Conservation (phyloP, 2,797 vertebrate genomes). For the Anguilla pacifica region DNA sequence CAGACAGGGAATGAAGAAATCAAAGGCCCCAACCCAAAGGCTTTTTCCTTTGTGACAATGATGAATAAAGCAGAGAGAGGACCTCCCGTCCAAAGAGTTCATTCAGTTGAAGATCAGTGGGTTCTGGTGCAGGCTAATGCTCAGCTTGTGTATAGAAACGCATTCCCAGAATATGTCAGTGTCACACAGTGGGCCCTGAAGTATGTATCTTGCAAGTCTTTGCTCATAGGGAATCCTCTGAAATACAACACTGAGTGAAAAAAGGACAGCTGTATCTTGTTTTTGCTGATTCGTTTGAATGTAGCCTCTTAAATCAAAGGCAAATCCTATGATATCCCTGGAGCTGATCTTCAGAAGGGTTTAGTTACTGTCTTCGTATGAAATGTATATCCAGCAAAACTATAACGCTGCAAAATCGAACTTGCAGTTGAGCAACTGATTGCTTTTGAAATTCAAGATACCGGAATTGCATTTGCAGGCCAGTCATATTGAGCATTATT, state of each 20-base stretch:
- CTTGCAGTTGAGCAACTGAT: background rate
- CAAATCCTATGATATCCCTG: background rate
- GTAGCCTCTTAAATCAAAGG: slow-evolving; percentile 15
- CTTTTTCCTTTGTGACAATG: slow-evolving; percentile 55
- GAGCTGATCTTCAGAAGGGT: slow-evolving; percentile 26
- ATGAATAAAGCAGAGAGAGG: slow-evolving; percentile 65
- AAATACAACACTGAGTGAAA: background rate
- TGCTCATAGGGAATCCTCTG: background rate
- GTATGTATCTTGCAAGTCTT: slow-evolving; percentile 61
- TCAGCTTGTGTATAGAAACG: slow-evolving; percentile 63
- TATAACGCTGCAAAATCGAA: background rate
- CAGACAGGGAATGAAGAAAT: background rate
- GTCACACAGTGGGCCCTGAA: slow-evolving; percentile 57
- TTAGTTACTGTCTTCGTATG: slow-evolving; percentile 11
- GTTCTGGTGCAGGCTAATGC: slow-evolving; percentile 64
- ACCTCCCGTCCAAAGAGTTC: slow-evolving; percentile 62
- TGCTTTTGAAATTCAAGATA: background rate
- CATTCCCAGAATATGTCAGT: slow-evolving; percentile 61
- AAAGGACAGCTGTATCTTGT: slow-evolving; percentile 17
- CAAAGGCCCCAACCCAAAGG: slow-evolving; percentile 2
- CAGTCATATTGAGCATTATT: background rate
- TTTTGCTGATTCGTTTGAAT: slow-evolving; percentile 13
- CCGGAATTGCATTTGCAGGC: background rate
- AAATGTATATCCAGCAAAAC: background rate
- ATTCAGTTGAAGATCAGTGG: slow-evolving; percentile 66